A percentile compares a stretch with the other conserved stretches of the same genome.
These are phyloP conservation scores for Diabrotica balteata DNA, from an alignment of 2,888 invertebrate species.

Conservation along the genomic window DNA sequence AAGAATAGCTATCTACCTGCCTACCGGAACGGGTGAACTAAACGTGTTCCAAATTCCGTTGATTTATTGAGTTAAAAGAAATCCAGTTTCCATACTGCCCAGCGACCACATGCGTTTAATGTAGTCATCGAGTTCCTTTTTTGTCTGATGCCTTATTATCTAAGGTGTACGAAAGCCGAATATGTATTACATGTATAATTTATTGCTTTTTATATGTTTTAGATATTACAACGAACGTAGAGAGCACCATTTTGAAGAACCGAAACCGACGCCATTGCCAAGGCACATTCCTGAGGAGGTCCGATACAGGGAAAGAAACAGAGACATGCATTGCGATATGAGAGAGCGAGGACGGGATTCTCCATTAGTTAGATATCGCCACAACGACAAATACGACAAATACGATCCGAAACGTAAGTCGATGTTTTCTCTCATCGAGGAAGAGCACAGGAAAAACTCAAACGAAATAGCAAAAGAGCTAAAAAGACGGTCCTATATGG, in stretches of 20 bases:
- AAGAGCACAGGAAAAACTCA: constrained; percentile 60
- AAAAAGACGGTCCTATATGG: constrained; percentile 60
- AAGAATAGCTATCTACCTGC: no score
- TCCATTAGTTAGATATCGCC: constrained; percentile 45
- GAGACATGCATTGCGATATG: constrained; percentile 30
- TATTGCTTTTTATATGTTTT: not conserved
- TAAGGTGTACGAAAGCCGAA: no score
- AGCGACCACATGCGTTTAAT: no score
- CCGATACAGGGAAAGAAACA: constrained; percentile 47
- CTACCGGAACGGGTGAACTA: no score
- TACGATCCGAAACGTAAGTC: constrained; percentile 58
- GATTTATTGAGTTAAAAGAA: no score
- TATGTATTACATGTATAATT: no score
- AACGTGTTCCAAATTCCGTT: no score
- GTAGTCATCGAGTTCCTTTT: no score
- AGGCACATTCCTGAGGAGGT: constrained; percentile 49
- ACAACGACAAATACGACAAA: constrained; percentile 53
- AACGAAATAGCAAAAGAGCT: constrained; percentile 62
- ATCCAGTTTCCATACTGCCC: no score
- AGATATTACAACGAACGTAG: constrained; percentile 47
- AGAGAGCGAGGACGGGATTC: constrained; percentile 39
- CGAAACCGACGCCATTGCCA: constrained; percentile 53
- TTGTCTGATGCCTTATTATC: no score
- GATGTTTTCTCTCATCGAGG: constrained; percentile 60
- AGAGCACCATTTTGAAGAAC: constrained; percentile 40